Evolutionary conservation across 2,797 vertebrate genomes (phyloP).

Genomic region (Decapterus maruadsi): DNA sequence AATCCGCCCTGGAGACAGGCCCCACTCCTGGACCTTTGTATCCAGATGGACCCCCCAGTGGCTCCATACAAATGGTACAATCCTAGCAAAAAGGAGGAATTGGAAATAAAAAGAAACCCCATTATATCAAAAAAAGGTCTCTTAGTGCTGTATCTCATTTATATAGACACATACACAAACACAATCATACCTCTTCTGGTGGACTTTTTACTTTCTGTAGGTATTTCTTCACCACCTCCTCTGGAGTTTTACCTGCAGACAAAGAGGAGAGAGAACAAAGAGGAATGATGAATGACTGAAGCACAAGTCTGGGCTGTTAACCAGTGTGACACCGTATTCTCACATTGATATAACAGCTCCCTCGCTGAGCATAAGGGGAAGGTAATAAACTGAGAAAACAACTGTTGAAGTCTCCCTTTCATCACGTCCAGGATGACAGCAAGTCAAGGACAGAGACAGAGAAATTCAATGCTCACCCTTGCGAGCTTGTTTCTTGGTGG

Average conservation of each 20-base stretch:
- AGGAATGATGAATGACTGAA: neutral
- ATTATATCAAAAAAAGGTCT: neutral
- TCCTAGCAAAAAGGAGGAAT: conserved; percentile 77
- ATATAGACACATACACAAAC: neutral
- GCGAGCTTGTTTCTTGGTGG: conserved; percentile 94
- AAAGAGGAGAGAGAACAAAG: neutral
- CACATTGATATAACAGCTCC: too few species aligned
- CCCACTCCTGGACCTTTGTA: conserved; percentile 90
- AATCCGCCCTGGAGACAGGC: conserved; percentile 83
- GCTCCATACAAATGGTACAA: conserved; percentile 96
- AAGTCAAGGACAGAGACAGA: neutral
- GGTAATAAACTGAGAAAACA: neutral
- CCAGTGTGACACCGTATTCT: neutral
- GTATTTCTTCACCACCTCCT: conserved; percentile 95
- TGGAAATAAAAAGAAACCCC: neutral
- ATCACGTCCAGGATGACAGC: neutral
- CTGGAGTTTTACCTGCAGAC: conserved; percentile 90
- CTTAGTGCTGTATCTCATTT: too few species aligned
- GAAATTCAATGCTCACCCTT: conserved; percentile 84
- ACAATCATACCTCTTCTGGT: conserved; percentile 89
- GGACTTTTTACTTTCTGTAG: conserved; percentile 94
- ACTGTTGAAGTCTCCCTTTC: neutral
- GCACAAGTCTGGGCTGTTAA: neutral
- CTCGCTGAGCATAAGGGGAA: neutral
- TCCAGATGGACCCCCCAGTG: conserved; percentile 90